These are phyloP conservation scores for Lasioglossum vierecki DNA, from an alignment of 2,888 invertebrate genomes.

Conservation along the genomic window DNA sequence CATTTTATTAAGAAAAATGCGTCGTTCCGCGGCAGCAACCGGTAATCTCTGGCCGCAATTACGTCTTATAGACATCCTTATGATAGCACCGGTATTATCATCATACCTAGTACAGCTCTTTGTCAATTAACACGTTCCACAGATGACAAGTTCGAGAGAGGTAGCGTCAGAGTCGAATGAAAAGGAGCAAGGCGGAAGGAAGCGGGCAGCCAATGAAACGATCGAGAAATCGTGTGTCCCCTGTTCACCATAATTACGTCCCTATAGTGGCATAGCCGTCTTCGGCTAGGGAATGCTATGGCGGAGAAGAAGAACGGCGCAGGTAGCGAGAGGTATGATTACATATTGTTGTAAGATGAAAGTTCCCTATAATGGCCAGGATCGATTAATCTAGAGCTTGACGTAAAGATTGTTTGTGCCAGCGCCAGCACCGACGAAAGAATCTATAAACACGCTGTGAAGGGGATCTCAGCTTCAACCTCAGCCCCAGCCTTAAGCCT, in stretches of 20 bases:
- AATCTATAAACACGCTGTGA: constrained; percentile 10
- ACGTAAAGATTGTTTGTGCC: not conserved
- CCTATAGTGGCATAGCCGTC: not conserved
- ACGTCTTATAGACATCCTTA: not conserved
- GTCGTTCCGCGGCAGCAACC: not conserved
- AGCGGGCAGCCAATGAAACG: not conserved
- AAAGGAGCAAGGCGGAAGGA: not conserved
- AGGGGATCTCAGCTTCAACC: not conserved
- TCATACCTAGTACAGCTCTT: not conserved
- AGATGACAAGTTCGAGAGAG: constrained; percentile 5
- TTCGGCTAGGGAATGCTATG: not conserved
- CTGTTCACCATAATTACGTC: constrained; percentile 7
- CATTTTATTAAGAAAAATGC: constrained; percentile 1
- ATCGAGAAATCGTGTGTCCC: constrained; percentile 13
- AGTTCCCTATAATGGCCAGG: not conserved
- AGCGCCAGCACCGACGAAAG: not conserved
- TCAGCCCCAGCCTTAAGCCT: not conserved
- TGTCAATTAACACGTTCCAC: not conserved
- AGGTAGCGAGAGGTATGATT: constrained; percentile 5
- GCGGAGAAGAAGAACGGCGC: not conserved
- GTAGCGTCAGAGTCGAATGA: not conserved
- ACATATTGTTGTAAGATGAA: constrained; percentile 8
- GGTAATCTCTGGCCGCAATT: constrained; percentile 3
- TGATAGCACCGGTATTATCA: not conserved
- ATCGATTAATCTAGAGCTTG: constrained; percentile 5